Evolutionary conservation across 2,113 vertebrate species (phyloP), one percentile per base, ranked within the genome.

Genomic region (Perognathus longimembris): DNA sequence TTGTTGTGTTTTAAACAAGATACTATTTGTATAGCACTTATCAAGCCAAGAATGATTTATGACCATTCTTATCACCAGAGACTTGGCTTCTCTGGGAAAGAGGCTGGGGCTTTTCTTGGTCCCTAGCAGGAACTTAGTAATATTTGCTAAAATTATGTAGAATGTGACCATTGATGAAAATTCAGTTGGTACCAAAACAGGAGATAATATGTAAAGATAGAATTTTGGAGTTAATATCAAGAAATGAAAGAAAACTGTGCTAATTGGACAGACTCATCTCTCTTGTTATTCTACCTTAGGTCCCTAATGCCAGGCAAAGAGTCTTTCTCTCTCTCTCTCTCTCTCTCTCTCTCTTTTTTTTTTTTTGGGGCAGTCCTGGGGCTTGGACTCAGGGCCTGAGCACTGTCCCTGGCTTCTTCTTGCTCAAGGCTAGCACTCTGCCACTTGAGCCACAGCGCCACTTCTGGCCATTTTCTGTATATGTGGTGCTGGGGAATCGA

Each of bases 111-210:
- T 90, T 21, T 93, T 38, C n/a, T 54, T 85, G 12, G 20, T 38
- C 40, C 30, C 7, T 79, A 93, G 40, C 11, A 78, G 79, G 32
- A 17, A 88, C 32, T 87, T 79, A 77, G 61, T 80, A 77, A 54
- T 81, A 28, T 80, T 94, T 95, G 32, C 34, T 74, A 66, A 79
- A 86, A 89, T 92, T 75, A 71, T 59, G n/a, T 69, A 70, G 82
- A 81, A 67, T 95, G 32, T 63, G 38, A 91, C n/a, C n/a, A 40
- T 38, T 93, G 80, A 78, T 85, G 89, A 92, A 96, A 96, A 89
- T 63, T 91, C 30, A 54, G 0, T 88, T 69, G 90, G 38, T 9
- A 76, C 59, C 22, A 45, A 74, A 81, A 74, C 73, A 64, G 36
- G 89, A 87, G 14, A 40, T 59, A 85, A 57, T 94, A 85, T 85